Evolutionary conservation across 2,888 invertebrate genomes (phyloP).

Genomic region (Chrysolina haemoptera): DNA sequence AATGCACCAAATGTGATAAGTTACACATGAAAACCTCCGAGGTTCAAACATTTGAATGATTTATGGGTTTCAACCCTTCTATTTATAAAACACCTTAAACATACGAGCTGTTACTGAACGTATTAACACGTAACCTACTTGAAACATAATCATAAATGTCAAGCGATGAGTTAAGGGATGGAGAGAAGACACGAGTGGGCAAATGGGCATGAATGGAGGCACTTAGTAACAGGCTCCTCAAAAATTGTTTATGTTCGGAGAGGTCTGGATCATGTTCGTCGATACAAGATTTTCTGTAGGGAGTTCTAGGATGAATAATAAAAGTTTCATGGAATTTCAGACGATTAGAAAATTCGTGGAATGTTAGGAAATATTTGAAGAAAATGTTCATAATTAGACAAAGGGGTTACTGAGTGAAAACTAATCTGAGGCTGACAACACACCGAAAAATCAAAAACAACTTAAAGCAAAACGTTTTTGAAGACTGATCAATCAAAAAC

Average conservation of each 20-base stretch:
- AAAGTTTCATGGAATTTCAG: no score
- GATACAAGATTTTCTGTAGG: neutral
- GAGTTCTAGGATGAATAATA: neutral
- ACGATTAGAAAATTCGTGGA: no score
- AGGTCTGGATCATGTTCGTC: slow-evolving; percentile 1
- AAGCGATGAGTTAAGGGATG: slow-evolving; percentile 51
- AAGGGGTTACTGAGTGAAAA: no score
- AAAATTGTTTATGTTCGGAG: slow-evolving; percentile 10
- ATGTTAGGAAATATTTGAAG: no score
- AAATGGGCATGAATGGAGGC: slow-evolving; percentile 29
- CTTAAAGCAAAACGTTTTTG: no score
- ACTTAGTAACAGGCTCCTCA: neutral
- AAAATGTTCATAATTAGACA: no score
- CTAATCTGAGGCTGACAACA: no score
- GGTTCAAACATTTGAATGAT: neutral
- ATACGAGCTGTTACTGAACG: slow-evolving; percentile 28
- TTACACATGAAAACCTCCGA: neutral
- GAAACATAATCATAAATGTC: slow-evolving; percentile 52
- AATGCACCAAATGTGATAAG: no score
- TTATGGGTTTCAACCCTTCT: slow-evolving; percentile 18
- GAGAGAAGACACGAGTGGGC: slow-evolving; percentile 45
- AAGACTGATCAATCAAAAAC: no score
- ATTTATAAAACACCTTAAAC: slow-evolving; percentile 18
- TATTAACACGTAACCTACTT: slow-evolving; percentile 40
- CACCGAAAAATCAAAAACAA: no score